Evolutionary conservation across 2,797 vertebrate genomes (phyloP), one percentile per base, ranked within the genome.

Genomic region (Ctenochaetus hawaiiensis): DNA sequence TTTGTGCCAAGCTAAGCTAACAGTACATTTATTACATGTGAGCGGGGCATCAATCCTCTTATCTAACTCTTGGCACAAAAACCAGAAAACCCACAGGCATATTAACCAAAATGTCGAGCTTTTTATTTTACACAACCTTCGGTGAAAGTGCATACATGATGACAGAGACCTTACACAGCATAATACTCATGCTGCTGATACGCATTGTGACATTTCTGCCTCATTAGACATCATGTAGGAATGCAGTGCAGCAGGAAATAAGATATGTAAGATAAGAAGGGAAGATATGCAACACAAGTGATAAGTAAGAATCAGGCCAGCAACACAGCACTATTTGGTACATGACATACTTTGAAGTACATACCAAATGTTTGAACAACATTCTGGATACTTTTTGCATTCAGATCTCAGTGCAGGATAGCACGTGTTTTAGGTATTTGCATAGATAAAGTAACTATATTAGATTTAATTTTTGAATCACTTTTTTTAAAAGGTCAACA

Each of bases 181-280:
- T 43, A 44, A n/a, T 52, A 39, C 10, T 57, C 30, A 39, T 18
- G 23, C 64, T 56, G 9, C 12, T 63, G 56, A 70, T 63, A 72
- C 56, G 16, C 8, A 75, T 17, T 60, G 43, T 45, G 70, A 65
- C 58, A 61, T 72, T 45, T 67, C 10, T 62, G 41, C 2, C 58
- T 79, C 20, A 63, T 87, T 72, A 81, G 58, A 75, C 51, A 61
- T 74, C 44, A 56, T 30, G 26, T 16, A 72, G 61, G 75, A 86
- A 85, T 84, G 82, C 51, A 23, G 58, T 6, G 26, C 13, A 5
- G 47, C 63, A 49, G 66, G 70, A 75, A 80, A 78, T 69, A 22
- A 61, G 58, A 69, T 58, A 58, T 43, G 11, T 5, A 48, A 58
- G 75, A 62, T 54, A n/a, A 9, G n/a, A 30, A 72, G 13, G 44